Conservation (phyloP, 2,113 vertebrate species). For the Passer montanus region DNA sequence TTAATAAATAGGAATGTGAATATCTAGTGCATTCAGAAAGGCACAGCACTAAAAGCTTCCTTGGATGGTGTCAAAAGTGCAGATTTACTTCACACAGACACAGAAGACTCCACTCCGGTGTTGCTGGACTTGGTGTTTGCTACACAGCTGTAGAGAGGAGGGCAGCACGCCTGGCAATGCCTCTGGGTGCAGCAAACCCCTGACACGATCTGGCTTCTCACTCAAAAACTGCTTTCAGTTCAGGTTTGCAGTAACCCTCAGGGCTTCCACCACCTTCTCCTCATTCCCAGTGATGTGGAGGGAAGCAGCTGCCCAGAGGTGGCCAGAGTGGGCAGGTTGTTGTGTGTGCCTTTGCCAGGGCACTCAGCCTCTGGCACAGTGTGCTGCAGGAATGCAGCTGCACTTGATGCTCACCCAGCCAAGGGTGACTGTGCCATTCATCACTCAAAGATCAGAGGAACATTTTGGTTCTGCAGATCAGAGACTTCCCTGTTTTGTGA, state of each 20-base stretch:
- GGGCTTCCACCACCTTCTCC: not conserved
- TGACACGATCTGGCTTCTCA: not conserved
- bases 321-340: not conserved
- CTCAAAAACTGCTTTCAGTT: not conserved
- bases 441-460: not conserved
- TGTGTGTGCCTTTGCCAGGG: not conserved
- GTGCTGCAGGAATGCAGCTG: not conserved
- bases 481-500: not conserved
- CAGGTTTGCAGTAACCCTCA: not conserved
- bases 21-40: fast-evolving
- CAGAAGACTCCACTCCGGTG: not conserved
- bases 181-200: not conserved
- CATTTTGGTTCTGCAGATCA: not conserved
- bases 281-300: not conserved
- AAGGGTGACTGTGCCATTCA: not conserved
- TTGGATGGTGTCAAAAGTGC: fast-evolving
- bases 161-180: not conserved
- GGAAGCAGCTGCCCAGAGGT: not conserved
- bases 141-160: not conserved
- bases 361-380: not conserved
- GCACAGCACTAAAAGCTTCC: not conserved
- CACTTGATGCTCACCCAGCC: not conserved
- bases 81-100: not conserved
- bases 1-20: not conserved
- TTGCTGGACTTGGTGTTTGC: not conserved